phyloP scores from a whole-genome alignment of 2,797 vertebrate species.

The Diglossa cyanea region DNA sequence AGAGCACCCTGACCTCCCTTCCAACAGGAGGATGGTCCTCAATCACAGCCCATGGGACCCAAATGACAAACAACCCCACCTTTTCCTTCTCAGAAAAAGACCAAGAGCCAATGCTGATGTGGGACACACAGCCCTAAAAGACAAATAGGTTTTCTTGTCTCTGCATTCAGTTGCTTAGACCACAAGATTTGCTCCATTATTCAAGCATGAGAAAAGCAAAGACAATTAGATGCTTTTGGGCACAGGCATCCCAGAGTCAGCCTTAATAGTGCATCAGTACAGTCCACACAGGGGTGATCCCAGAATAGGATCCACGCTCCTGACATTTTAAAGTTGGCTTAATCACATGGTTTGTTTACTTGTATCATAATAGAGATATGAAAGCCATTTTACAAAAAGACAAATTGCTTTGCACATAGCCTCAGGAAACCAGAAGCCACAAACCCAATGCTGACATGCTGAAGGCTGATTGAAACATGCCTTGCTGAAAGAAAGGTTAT shows the following conservation, averaged over 20 bases:
- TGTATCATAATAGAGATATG: not conserved
- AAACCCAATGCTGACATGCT: not conserved
- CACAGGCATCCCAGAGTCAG: not conserved
- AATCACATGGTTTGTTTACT: not conserved
- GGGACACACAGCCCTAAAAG: not conserved
- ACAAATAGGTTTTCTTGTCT: not conserved
- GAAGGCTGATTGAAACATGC: not conserved
- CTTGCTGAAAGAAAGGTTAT: not conserved
- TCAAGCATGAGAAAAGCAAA: not conserved
- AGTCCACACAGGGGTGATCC: rapidly evolving
- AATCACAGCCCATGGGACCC: not conserved
- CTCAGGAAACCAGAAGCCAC: not conserved
- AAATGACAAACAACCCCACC: not conserved
- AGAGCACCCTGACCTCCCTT: not conserved
- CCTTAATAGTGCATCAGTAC: not conserved
- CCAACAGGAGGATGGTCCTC: not conserved
- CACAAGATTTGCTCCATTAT: not conserved
- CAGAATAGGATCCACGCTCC: not conserved
- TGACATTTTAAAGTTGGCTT: not conserved
- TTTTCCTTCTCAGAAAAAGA: not conserved
- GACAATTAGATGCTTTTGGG: not conserved
- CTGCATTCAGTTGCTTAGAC: not conserved
- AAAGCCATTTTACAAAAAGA: not conserved
- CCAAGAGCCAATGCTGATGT: rapidly evolving
- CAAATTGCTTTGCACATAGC: not conserved